A percentile compares a stretch with the other conserved stretches of the same genome.
These are phyloP conservation scores for Drosophila paranaensis DNA, from an alignment of 2,888 invertebrate genomes.

Conservation along the genomic window DNA sequence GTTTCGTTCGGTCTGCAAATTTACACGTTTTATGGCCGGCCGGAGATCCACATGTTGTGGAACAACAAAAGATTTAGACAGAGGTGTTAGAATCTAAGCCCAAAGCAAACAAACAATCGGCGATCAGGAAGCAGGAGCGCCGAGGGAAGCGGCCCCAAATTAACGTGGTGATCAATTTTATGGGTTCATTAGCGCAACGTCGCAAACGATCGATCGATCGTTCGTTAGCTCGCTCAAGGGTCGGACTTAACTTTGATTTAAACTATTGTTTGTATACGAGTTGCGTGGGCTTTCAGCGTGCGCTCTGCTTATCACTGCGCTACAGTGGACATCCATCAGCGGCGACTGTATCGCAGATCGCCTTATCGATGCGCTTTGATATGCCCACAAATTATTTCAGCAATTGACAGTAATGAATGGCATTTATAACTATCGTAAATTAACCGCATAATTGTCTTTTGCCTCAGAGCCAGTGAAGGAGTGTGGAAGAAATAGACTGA, in stretches of 20 bases:
- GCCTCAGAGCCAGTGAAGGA: neutral
- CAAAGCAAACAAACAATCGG: conserved; percentile 39
- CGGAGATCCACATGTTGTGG: conserved; percentile 45
- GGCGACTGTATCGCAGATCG: conserved; percentile 41
- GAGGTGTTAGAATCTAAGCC: conserved; percentile 65
- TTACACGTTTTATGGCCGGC: conserved; percentile 63
- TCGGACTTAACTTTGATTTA: conserved; percentile 71
- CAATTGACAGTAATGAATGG: conserved; percentile 73
- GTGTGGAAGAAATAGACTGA: neutral
- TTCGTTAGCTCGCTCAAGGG: conserved; percentile 57
- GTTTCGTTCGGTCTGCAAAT: conserved; percentile 49
- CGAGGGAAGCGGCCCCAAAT: conserved; percentile 41
- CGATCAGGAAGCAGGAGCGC: conserved; percentile 1
- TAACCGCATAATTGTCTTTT: conserved; percentile 63
- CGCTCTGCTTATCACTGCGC: conserved; percentile 28
- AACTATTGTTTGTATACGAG: conserved; percentile 66
- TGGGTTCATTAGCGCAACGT: conserved; percentile 71
- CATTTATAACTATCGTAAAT: conserved; percentile 52
- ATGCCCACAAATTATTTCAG: conserved; percentile 46
- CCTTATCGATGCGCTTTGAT: conserved; percentile 36
- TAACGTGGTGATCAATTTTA: conserved; percentile 79
- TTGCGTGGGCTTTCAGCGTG: conserved; percentile 27
- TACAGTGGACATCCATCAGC: conserved; percentile 53
- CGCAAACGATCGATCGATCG: conserved; percentile 62
- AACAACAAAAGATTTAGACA: conserved; percentile 42